These are phyloP conservation scores for Darevskia nairensis DNA, from an alignment of 2,797 vertebrate species.

Conservation along the genomic window DNA sequence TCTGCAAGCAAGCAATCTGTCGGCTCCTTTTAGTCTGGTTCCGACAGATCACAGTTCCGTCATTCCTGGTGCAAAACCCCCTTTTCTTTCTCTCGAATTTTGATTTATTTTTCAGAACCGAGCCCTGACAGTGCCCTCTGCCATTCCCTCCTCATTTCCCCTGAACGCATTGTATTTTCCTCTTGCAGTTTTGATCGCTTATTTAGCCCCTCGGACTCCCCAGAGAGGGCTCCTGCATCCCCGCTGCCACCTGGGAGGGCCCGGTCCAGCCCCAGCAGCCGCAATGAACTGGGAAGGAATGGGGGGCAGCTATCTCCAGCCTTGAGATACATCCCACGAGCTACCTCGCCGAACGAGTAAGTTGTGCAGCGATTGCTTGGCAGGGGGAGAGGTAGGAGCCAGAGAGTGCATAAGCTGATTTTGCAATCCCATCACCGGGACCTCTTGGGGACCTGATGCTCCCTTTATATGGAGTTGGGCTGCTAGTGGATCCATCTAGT, in stretches of 20 bases:
- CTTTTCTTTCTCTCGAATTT: not conserved
- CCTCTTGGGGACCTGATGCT: no score
- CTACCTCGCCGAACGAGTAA: constrained; percentile 48
- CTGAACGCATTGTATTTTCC: not conserved
- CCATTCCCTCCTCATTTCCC: not conserved
- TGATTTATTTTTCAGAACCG: not conserved
- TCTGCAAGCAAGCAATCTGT: not conserved
- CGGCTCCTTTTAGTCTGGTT: not conserved
- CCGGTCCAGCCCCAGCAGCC: not conserved
- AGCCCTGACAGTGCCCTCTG: not conserved
- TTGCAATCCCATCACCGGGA: not conserved
- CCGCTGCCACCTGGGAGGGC: not conserved
- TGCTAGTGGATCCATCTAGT: no score
- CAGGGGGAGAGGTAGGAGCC: not conserved
- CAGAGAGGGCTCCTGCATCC: not conserved
- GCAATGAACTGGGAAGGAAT: constrained; percentile 16
- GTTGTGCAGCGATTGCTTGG: not conserved
- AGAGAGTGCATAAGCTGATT: not conserved
- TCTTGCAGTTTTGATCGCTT: constrained; percentile 45
- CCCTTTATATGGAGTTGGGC: not conserved
- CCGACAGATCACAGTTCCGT: not conserved
- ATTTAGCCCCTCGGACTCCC: not conserved
- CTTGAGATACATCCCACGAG: constrained; percentile 19
- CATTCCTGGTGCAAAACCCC: not conserved
- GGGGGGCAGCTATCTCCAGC: not conserved